Percentiles rank a stretch among this genome's conserved stretches.
phyloP scores from a whole-genome alignment of 2,113 vertebrate species.

The Hemiprocne comata region DNA sequence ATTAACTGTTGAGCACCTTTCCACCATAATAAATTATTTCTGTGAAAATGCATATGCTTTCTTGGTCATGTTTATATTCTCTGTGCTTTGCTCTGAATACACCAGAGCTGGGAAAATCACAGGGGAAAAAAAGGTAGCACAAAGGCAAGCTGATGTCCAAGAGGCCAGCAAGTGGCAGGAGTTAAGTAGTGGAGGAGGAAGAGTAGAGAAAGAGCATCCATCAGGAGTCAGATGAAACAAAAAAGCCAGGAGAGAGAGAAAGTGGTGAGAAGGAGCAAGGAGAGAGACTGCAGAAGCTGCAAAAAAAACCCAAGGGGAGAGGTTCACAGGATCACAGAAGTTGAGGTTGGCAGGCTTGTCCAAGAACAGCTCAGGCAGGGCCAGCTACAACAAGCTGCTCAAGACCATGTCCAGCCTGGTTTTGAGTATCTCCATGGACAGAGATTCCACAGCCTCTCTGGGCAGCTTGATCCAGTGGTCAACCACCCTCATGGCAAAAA shows the following conservation, averaged over 20 bases:
- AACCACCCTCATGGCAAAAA: not conserved
- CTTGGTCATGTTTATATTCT: not conserved
- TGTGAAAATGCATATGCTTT: not conserved
- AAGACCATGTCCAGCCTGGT: not conserved
- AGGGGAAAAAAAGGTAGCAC: not conserved
- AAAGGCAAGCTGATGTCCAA: not conserved
- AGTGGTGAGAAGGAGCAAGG: not conserved
- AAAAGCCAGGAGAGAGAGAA: not conserved
- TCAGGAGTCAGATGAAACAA: not conserved
- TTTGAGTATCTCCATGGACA: not conserved
- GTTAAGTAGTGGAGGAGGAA: not conserved
- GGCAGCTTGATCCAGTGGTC: not conserved
- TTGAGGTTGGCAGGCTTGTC: not conserved
- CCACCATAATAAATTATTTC: not conserved
- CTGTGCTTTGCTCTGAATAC: not conserved
- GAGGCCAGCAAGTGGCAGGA: not conserved
- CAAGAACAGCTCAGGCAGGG: not conserved
- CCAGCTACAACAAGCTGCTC: not conserved
- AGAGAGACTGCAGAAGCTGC: not conserved
- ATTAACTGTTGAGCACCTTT: not conserved
- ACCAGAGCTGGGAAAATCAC: not conserved
- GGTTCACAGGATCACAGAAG: not conserved
- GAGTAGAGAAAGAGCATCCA: not conserved
- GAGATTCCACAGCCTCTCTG: not conserved
- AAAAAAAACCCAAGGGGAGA: not conserved